Conservation (phyloP, 2,113 vertebrate genomes). For the Thinocorus orbignyianus region DNA sequence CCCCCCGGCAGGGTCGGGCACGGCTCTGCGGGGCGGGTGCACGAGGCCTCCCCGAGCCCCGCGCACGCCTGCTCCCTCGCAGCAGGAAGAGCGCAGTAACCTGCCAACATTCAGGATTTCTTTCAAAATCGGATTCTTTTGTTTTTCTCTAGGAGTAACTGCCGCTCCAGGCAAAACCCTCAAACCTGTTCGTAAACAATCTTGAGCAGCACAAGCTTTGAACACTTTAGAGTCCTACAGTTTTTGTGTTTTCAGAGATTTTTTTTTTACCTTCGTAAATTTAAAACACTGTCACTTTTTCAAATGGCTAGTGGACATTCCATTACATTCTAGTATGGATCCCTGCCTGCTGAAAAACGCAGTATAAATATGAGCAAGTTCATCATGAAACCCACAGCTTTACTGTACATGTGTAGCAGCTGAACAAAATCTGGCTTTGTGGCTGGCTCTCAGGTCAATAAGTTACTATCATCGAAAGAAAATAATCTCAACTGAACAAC, state of each 20-base stretch:
- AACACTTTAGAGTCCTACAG: background rate
- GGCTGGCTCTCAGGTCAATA: background rate
- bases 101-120: background rate
- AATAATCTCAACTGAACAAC: background rate
- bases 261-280: background rate
- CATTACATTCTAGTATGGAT: background rate
- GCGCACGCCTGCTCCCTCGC: fast-evolving
- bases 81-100: background rate
- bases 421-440: background rate
- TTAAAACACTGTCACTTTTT: background rate
- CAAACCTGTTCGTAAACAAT: background rate
- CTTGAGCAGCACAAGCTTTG: background rate
- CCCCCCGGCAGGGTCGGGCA: fast-evolving
- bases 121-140: background rate
- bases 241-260: background rate
- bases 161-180: background rate
- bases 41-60: fast-evolving
- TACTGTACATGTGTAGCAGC: background rate
- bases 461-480: background rate
- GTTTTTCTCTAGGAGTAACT: background rate
- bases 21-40: background rate
- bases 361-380: background rate
- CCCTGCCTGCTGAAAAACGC: background rate
- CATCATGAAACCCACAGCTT: background rate
- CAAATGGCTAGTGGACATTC: background rate